phyloP scores from a whole-genome alignment of 2,888 invertebrate species.

The Ommatoiulus sabulosus region DNA sequence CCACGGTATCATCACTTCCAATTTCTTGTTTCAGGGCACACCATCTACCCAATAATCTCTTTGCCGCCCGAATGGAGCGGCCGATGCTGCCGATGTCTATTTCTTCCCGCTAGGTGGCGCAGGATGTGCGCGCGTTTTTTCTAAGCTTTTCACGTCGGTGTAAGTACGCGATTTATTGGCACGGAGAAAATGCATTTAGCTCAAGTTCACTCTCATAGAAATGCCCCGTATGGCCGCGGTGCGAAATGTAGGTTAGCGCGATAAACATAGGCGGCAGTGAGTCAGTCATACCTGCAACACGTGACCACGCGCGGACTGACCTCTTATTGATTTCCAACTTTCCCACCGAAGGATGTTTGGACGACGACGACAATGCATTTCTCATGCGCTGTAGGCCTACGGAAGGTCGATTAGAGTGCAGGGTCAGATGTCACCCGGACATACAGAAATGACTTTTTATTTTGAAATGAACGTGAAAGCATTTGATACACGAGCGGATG shows the following conservation, averaged over 20 bases:
- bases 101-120: too few relatives aligned
- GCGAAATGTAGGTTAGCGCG: slow-evolving; percentile 4
- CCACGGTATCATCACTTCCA: too few relatives aligned
- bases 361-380: neutral
- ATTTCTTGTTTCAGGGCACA: too few relatives aligned
- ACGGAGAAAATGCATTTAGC: neutral
- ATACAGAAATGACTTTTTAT: neutral
- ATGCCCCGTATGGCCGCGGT: neutral
- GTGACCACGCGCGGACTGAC: neutral
- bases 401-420: neutral
- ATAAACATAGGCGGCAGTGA: slow-evolving; percentile 7
- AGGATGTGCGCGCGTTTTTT: too few relatives aligned
- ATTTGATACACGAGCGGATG: neutral
- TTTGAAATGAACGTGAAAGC: neutral
- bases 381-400: too few relatives aligned
- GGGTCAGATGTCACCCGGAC: neutral
- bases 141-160: neutral
- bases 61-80: too few relatives aligned
- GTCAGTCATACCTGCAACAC: neutral
- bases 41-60: too few relatives aligned
- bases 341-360: neutral
- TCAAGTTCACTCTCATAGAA: slow-evolving; percentile 15
- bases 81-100: too few relatives aligned
- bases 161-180: neutral
- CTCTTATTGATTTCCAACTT: neutral